Percentiles rank a stretch among this genome's conserved stretches.
Evolutionary conservation across 2,113 vertebrate genomes (phyloP).

Genomic region (Sakesphorus luctuosus): DNA sequence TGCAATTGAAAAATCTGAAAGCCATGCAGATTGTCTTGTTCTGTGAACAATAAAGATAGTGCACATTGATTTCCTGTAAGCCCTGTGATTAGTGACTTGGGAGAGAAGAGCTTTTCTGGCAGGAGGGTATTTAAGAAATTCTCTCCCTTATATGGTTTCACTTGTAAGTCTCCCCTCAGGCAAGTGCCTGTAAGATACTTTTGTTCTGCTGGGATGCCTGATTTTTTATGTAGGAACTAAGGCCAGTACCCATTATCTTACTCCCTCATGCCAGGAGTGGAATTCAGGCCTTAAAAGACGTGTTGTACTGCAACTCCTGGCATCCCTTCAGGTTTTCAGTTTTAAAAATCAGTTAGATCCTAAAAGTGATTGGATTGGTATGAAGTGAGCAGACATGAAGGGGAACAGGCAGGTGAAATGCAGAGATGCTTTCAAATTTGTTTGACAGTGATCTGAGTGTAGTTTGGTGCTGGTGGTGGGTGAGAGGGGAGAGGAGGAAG

Average conservation of each 20-base stretch:
- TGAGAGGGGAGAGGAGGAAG: background rate
- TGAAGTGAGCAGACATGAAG: background rate
- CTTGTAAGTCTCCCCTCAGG: background rate
- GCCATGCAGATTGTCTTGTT: background rate
- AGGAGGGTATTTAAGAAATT: conserved; percentile 16
- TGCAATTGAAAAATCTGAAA: background rate
- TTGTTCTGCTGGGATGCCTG: background rate
- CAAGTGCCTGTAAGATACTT: background rate
- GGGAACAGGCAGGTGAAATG: background rate
- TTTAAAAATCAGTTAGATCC: background rate
- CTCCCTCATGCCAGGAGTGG: background rate
- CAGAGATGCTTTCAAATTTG: background rate
- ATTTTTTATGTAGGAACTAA: background rate
- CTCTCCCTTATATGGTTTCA: conserved; percentile 8
- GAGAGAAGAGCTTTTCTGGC: background rate
- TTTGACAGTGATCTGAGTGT: background rate
- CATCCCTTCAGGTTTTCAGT: background rate
- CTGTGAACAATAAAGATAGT: background rate
- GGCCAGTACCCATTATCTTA: background rate
- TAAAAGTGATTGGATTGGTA: background rate
- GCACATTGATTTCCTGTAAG: background rate
- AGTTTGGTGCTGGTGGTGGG: background rate
- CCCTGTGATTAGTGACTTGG: background rate
- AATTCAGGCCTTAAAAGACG: background rate
- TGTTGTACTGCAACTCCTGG: background rate